Percentiles rank a stretch among this genome's conserved stretches.
These are phyloP conservation scores for Acanthopleura granulata DNA, from an alignment of 2,888 invertebrate genomes.

Conservation along the genomic window DNA sequence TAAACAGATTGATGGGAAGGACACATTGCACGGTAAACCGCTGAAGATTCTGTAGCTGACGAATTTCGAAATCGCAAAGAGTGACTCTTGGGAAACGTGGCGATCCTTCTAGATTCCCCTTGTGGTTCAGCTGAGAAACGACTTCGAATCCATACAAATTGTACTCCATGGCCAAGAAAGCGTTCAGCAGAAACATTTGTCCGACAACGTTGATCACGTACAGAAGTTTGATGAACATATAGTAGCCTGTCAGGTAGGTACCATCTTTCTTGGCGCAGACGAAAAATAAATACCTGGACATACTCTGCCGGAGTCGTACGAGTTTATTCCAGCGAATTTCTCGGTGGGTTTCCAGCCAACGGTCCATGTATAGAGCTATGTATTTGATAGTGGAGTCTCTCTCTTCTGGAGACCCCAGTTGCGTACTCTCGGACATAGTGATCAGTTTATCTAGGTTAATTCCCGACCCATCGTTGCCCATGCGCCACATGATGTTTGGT, in stretches of 20 bases:
- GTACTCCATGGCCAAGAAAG: constrained; percentile 60
- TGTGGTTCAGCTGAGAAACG: constrained; percentile 33
- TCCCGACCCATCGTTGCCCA: constrained; percentile 56
- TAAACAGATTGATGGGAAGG: constrained; percentile 60
- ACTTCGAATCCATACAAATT: constrained; percentile 58
- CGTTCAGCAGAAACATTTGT: constrained; percentile 61
- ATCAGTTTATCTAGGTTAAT: constrained; percentile 52
- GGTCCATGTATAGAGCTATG: constrained; percentile 54
- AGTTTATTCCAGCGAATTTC: constrained; percentile 54
- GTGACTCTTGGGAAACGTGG: constrained; percentile 59
- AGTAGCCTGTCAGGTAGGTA: constrained; percentile 56
- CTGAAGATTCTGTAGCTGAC: constrained; percentile 58
- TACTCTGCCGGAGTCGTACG: constrained; percentile 47
- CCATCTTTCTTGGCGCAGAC: constrained; percentile 59
- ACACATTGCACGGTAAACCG: constrained; percentile 62
- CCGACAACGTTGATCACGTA: constrained; percentile 54
- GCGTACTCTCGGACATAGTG: constrained; percentile 53
- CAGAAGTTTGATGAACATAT: constrained; percentile 53
- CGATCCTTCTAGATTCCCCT: constrained; percentile 48
- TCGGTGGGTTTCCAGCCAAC: constrained; percentile 57
- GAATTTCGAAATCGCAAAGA: constrained; percentile 59
- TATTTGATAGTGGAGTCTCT: constrained; percentile 53
- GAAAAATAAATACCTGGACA: constrained; percentile 49
- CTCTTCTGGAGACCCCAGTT: constrained; percentile 57
- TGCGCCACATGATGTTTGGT: constrained; percentile 58